Conservation (phyloP, 2,888 invertebrate genomes). For the Lithophane semibrunnea region DNA sequence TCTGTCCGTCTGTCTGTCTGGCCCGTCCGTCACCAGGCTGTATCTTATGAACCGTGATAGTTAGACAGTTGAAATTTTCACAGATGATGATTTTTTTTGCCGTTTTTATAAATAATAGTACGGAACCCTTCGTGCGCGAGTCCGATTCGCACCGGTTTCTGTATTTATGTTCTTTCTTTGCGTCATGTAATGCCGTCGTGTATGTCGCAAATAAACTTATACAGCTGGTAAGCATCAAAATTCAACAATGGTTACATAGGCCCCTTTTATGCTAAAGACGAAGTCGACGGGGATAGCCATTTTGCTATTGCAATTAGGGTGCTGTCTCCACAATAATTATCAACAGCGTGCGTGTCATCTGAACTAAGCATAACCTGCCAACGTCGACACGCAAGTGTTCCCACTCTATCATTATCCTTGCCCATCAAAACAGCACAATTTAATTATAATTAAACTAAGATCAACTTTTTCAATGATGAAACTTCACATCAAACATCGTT, state of each 20-base stretch:
- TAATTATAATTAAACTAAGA: conserved; percentile 39
- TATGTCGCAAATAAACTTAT: too few species aligned
- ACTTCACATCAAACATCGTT: conserved; percentile 59
- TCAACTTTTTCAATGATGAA: conserved; percentile 43
- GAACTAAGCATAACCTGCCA: not conserved
- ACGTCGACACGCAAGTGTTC: conserved; percentile 6
- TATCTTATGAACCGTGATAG: too few species aligned
- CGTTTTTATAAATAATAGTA: too few species aligned
- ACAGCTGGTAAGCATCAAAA: not conserved
- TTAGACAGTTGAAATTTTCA: too few species aligned
- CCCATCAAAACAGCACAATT: conserved; percentile 29
- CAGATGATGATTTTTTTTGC: too few species aligned
- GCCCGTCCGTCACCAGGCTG: too few species aligned
- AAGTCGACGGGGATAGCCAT: not conserved
- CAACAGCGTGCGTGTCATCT: not conserved
- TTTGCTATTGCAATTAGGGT: conserved; percentile 17
- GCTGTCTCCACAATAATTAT: conserved; percentile 14
- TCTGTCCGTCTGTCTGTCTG: too few species aligned
- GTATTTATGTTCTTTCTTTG: too few species aligned
- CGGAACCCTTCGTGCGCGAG: too few species aligned
- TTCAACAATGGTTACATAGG: not conserved
- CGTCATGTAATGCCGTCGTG: too few species aligned
- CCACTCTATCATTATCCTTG: not conserved
- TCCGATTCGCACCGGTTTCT: too few species aligned
- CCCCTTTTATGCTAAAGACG: too few species aligned